Evolutionary conservation across 2,113 vertebrate species (phyloP).

Genomic region (Tachysurus fulvidraco): DNA sequence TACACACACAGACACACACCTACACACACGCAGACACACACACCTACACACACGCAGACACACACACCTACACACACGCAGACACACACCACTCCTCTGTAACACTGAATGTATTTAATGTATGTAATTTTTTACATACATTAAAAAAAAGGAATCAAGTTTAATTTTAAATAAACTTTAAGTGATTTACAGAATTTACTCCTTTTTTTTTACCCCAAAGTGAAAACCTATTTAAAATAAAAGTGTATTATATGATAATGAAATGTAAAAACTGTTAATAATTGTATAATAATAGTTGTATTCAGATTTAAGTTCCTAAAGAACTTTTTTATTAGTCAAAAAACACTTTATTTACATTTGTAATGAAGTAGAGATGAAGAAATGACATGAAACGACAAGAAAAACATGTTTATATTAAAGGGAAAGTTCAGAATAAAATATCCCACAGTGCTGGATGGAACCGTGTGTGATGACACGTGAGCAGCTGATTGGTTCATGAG

Average conservation of each 20-base stretch:
- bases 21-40: too few relatives aligned
- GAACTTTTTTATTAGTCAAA: neutral
- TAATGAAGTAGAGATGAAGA: neutral
- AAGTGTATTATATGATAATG: neutral
- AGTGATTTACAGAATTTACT: neutral
- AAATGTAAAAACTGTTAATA: too few relatives aligned
- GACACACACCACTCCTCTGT: too few relatives aligned
- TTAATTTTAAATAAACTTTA: neutral
- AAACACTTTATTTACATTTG: too few relatives aligned
- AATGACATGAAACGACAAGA: neutral
- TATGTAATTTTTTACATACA: neutral
- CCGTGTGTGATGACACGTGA: neutral
- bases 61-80: too few relatives aligned
- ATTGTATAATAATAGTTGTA: too few relatives aligned
- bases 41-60: too few relatives aligned
- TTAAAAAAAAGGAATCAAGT: neutral
- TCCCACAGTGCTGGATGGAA: neutral
- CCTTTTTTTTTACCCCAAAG: neutral
- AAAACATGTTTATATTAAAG: neutral
- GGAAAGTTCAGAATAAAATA: neutral
- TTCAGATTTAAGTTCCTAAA: too few relatives aligned
- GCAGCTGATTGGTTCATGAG: conserved; percentile 49
- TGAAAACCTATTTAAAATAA: neutral
- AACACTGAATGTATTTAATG: neutral
- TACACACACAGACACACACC: too few relatives aligned